Percentiles rank a stretch among this genome's conserved stretches.
Conservation (phyloP, 2,888 invertebrate genomes). For the Acronicta psi region DNA sequence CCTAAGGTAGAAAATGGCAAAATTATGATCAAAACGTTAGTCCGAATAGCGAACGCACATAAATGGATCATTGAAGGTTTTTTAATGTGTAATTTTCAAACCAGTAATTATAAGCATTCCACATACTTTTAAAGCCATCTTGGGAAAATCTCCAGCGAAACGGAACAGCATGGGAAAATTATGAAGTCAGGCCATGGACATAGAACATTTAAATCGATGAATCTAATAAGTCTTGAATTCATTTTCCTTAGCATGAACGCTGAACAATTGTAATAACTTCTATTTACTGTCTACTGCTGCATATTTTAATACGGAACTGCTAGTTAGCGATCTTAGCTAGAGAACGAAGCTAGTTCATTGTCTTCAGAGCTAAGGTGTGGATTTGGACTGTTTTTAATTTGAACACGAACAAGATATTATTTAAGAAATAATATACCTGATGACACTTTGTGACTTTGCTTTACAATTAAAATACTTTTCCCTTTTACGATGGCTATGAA, state of each 20-base stretch:
- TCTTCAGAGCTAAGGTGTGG: too few relatives aligned
- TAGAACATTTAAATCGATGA: conserved; percentile 58
- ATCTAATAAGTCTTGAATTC: conserved; percentile 25
- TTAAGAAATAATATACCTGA: too few relatives aligned
- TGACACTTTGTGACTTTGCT: not conserved
- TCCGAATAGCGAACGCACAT: conserved; percentile 23
- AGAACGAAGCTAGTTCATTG: too few relatives aligned
- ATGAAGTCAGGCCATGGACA: conserved; percentile 46
- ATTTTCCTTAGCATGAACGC: not conserved
- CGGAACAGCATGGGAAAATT: conserved; percentile 60
- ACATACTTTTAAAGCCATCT: conserved; percentile 60
- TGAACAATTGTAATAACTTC: too few relatives aligned
- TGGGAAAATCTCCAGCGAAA: conserved; percentile 67
- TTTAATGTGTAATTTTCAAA: conserved; percentile 40
- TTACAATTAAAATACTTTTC: conserved; percentile 2
- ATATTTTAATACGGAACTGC: not conserved
- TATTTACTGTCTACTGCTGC: not conserved
- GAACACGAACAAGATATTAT: too few relatives aligned
- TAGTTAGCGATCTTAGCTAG: too few relatives aligned
- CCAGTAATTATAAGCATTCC: conserved; percentile 56
- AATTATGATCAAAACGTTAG: conserved; percentile 28
- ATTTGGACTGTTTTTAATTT: not conserved
- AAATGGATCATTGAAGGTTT: conserved; percentile 29
- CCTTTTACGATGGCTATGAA: conserved; percentile 4
- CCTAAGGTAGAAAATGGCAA: conserved; percentile 15